These are phyloP conservation scores for Conger conger DNA, from an alignment of 2,113 vertebrate genomes.

Conservation along the genomic window DNA sequence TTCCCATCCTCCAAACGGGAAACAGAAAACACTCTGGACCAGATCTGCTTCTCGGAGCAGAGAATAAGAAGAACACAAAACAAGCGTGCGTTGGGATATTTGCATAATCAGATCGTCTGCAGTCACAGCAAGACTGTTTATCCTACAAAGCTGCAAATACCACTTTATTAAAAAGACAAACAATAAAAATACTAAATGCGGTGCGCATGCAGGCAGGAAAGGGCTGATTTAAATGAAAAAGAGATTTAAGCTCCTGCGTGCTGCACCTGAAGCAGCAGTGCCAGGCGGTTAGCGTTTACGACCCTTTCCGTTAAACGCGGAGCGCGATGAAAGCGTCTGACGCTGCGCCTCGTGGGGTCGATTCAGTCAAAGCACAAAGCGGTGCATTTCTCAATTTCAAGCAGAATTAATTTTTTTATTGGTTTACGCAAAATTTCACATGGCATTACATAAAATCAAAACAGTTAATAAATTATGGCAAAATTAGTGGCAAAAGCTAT, in stretches of 20 bases:
- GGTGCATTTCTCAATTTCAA: neutral
- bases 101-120: neutral
- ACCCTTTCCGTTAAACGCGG: neutral
- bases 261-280: too few relatives aligned
- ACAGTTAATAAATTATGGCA: neutral
- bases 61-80: neutral
- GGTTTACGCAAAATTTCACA: neutral
- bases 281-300: too few relatives aligned
- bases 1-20: neutral
- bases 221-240: neutral
- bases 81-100: neutral
- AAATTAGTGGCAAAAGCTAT: neutral
- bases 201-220: neutral
- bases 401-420: neutral
- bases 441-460: neutral
- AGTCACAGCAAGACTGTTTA: neutral
- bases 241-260: neutral
- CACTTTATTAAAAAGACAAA: constrained; percentile 3
- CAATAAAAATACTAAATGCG: neutral
- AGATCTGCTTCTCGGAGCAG: neutral
- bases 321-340: too few relatives aligned
- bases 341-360: neutral
- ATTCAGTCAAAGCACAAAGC: neutral
- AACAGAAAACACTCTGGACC: neutral
- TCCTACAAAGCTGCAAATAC: neutral